phyloP scores from a whole-genome alignment of 2,888 invertebrate genomes.

The Didymodactylos carnosus region DNA sequence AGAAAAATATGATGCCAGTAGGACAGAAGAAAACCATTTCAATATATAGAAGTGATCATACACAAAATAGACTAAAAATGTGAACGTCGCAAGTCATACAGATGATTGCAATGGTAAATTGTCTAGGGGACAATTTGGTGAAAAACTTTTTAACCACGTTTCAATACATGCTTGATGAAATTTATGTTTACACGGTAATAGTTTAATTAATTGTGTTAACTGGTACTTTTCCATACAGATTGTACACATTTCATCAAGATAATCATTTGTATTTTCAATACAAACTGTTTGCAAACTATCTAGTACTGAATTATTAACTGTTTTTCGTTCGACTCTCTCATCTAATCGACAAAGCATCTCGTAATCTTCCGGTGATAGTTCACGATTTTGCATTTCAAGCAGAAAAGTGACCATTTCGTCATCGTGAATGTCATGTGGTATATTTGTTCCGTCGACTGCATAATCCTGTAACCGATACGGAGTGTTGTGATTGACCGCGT shows the following conservation, averaged over 20 bases:
- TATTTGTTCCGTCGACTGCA: not conserved
- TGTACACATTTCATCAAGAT: slow-evolving; percentile 20
- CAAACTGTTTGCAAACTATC: slow-evolving; percentile 20
- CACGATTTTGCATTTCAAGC: not conserved
- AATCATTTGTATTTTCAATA: slow-evolving; percentile 13
- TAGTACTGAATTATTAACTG: slow-evolving; percentile 19
- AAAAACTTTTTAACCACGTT: slow-evolving; percentile 26
- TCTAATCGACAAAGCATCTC: slow-evolving; percentile 27
- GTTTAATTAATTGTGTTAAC: slow-evolving; percentile 22
- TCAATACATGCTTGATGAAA: slow-evolving; percentile 29
- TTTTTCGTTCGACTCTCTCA: slow-evolving; percentile 26
- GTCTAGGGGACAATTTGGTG: slow-evolving; percentile 29
- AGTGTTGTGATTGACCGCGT: not conserved
- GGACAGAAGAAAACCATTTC: no score
- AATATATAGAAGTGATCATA: no score
- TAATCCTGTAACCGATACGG: not conserved
- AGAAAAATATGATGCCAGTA: no score
- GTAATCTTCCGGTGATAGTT: slow-evolving; percentile 27
- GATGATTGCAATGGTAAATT: slow-evolving; percentile 23
- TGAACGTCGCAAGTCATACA: no score
- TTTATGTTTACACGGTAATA: slow-evolving; percentile 26
- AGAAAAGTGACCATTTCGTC: not conserved
- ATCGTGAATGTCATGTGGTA: not conserved
- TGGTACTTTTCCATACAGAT: slow-evolving; percentile 27
- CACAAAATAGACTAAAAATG: no score